A percentile compares a stretch with the other conserved stretches of the same genome.
phyloP scores from a whole-genome alignment of 2,888 invertebrate genomes.

The Harpagoxenus sublaevis region DNA sequence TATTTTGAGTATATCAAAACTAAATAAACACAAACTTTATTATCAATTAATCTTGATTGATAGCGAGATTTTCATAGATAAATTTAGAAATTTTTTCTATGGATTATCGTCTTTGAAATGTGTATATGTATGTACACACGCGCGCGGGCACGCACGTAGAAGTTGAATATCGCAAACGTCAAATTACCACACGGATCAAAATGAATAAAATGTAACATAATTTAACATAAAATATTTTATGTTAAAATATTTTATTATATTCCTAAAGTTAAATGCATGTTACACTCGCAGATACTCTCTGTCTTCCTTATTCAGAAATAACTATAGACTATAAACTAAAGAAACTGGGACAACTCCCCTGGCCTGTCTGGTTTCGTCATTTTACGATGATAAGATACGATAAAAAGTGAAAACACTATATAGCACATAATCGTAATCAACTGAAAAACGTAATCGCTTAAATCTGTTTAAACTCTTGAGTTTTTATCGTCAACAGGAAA shows the following conservation, averaged over 20 bases:
- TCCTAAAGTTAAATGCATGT: not conserved
- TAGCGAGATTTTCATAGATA: conserved; percentile 38
- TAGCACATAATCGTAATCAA: conserved; percentile 31
- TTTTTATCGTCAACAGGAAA: conserved; percentile 41
- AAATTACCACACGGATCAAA: not conserved
- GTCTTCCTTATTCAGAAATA: not conserved
- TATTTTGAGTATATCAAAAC: conserved; percentile 24
- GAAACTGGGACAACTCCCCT: not conserved
- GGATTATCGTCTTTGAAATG: conserved; percentile 23
- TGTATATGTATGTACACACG: not conserved
- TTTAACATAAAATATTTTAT: conserved; percentile 3
- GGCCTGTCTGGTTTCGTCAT: conserved; percentile 7
- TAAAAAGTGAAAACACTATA: conserved; percentile 29
- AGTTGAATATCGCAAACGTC: not conserved
- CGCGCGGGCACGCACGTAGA: not conserved
- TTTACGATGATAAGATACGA: conserved; percentile 42
- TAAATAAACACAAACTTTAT: conserved; percentile 52
- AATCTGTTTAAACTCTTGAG: conserved; percentile 33
- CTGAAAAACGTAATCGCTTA: conserved; percentile 31
- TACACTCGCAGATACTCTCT: not conserved
- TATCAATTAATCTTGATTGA: conserved; percentile 71
- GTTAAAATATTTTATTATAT: conserved; percentile 1
- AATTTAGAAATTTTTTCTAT: conserved; percentile 49
- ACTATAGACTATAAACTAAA: not conserved
- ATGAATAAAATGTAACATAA: not conserved